Evolutionary conservation across 1,140 invertebrate genomes (phyloP).

Genomic region (Heliconius congener): DNA sequence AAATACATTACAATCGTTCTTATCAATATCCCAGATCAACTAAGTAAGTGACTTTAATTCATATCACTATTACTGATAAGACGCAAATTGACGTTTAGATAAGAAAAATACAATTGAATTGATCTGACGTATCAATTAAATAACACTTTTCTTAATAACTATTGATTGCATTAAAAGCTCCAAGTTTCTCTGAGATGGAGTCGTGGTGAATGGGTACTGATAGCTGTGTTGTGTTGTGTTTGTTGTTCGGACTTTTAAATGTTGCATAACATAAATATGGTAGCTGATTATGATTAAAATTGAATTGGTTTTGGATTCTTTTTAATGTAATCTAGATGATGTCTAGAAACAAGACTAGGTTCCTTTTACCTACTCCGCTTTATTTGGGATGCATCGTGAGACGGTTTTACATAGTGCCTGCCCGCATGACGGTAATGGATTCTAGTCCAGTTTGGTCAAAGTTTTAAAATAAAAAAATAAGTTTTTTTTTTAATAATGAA

Average conservation of each 20-base stretch:
- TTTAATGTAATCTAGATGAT: no score
- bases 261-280: conserved; percentile 22
- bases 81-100: conserved; percentile 51
- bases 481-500: conserved; percentile 7
- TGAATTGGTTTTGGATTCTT: no score
- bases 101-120: conserved; percentile 60
- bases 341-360: no score
- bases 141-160: conserved; percentile 62
- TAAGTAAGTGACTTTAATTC: conserved; percentile 29
- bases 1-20: background rate
- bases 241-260: conserved; percentile 15
- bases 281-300: background rate
- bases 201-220: conserved; percentile 44
- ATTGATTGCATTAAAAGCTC: conserved; percentile 70
- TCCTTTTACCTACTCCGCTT: no score
- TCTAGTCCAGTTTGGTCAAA: no score
- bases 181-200: conserved; percentile 44
- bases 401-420: no score
- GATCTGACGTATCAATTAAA: conserved; percentile 67
- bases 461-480: no score
- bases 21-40: background rate
- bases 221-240: conserved; percentile 15
- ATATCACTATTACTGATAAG: conserved; percentile 42
- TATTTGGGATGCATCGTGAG: no score
- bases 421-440: no score